A percentile compares a stretch with the other conserved stretches of the same genome.
These are phyloP conservation scores for Scolopax rusticola DNA, from an alignment of 2,797 vertebrate species.

Conservation along the genomic window DNA sequence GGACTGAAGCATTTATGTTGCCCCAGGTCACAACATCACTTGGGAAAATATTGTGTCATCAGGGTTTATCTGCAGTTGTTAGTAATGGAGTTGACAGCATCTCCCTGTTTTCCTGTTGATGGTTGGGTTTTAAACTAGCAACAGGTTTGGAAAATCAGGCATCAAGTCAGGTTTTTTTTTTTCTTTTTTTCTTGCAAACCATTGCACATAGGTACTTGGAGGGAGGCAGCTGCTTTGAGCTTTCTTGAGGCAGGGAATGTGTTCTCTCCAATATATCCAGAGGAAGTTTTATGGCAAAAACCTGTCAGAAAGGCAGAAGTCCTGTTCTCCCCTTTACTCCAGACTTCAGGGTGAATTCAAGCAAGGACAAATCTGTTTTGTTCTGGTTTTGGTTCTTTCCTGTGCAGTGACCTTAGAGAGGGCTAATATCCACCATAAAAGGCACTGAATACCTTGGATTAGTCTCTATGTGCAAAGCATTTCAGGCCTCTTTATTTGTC, in stretches of 20 bases:
- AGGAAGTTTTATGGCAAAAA: background rate
- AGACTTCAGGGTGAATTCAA: background rate
- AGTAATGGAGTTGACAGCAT: background rate
- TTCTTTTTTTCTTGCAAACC: background rate
- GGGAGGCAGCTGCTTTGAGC: background rate
- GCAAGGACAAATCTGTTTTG: background rate
- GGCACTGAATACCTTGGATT: background rate
- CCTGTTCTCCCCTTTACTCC: background rate
- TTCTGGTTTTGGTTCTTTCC: background rate
- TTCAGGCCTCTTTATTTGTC: background rate
- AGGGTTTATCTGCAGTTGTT: background rate
- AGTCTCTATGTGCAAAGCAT: background rate
- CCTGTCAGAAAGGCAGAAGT: background rate
- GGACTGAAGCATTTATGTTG: background rate
- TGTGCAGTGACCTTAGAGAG: background rate
- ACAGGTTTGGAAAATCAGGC: background rate
- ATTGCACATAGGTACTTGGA: background rate
- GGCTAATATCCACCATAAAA: background rate
- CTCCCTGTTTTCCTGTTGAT: background rate
- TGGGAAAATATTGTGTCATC: background rate
- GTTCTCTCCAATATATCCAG: background rate
- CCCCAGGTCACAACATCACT: background rate
- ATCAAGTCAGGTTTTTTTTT: rapidly evolving
- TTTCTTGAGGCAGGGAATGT: background rate
- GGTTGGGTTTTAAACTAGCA: background rate